Evolutionary conservation across 2,888 invertebrate genomes (phyloP).

Genomic region (Diachrysia chrysitis): DNA sequence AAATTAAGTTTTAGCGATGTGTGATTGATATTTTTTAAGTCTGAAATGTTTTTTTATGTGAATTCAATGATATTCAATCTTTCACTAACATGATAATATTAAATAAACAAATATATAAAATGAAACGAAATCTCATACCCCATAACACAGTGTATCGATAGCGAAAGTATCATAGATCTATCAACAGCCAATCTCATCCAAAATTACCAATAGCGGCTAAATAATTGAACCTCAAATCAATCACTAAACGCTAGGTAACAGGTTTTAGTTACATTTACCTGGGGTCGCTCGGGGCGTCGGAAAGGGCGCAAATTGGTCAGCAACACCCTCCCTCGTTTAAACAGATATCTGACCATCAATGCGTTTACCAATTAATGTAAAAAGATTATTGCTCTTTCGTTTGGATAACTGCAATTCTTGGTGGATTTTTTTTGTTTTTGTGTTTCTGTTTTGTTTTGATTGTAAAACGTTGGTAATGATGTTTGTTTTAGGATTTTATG

Average conservation of each 20-base stretch:
- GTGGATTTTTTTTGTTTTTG: neutral
- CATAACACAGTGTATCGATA: neutral
- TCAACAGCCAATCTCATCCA: neutral
- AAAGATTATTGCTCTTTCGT: slow-evolving; percentile 36
- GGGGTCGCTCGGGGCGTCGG: slow-evolving; percentile 54
- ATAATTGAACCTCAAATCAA: slow-evolving; percentile 43
- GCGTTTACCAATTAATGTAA: slow-evolving; percentile 39
- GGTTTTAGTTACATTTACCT: slow-evolving; percentile 66
- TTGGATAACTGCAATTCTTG: slow-evolving; percentile 1
- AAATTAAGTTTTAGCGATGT: no score
- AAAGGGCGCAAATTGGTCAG: slow-evolving; percentile 76
- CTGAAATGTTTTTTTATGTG: no score
- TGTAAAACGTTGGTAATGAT: no score
- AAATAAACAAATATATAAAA: neutral
- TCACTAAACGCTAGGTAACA: slow-evolving; percentile 69
- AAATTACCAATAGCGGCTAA: neutral
- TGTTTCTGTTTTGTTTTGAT: neutral
- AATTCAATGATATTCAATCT: no score
- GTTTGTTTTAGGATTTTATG: no score
- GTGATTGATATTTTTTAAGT: neutral
- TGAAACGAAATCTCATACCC: neutral
- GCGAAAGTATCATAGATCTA: neutral
- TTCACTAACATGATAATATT: no score
- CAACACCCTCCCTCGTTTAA: slow-evolving; percentile 60
- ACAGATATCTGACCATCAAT: slow-evolving; percentile 55